Evolutionary conservation across 2,113 vertebrate species (phyloP), one percentile per base, ranked within the genome.

Genomic region (Notarius quadriscutis): DNA sequence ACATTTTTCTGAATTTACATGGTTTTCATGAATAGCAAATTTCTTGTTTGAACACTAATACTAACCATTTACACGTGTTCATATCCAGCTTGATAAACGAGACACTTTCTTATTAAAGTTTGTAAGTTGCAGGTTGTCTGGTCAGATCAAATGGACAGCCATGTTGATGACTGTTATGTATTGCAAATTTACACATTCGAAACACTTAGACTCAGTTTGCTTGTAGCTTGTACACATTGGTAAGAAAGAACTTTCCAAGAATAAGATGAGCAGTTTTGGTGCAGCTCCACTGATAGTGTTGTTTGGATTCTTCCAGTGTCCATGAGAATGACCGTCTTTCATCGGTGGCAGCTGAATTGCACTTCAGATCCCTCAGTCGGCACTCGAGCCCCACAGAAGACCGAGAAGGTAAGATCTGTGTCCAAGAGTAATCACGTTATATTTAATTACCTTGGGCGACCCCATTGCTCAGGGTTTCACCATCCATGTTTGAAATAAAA

Each of bases 361-460:
- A 98, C 91, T 99, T 99, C 91, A 96, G 96, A 93, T 99, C 98
- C 41, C 95, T 99, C 85, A 99, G 98, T 86, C 98, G 98, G 48
- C 98, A 99, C 93, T 99, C 98, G 57, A 99, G 98, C 91, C 98
- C 98, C 87, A 99, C 98, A 0, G 98, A 99, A 87, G 98, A 99
- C 82, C 92, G 96, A 88, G 98, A 99, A 84, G 98, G 98, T 99
- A 90, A 93, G 94, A 41, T 22, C 9, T 71, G 15, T 57, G 25
- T 30, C 27, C 22, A 12, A 78, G 50, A 15, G 75, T 5, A 78
- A n/a, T 78, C 25, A 51, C 27, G 25, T 79, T 55, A 51, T 12
- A 22, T n/a, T 53, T 51, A 53, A 12, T 53, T 14, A 77, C 74
- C 10, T 53, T 14, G 34, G 30, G 15, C 17, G 8, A 72, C 1